Conservation (phyloP, 2,888 invertebrate species). For the Luffia ferchaultella region DNA sequence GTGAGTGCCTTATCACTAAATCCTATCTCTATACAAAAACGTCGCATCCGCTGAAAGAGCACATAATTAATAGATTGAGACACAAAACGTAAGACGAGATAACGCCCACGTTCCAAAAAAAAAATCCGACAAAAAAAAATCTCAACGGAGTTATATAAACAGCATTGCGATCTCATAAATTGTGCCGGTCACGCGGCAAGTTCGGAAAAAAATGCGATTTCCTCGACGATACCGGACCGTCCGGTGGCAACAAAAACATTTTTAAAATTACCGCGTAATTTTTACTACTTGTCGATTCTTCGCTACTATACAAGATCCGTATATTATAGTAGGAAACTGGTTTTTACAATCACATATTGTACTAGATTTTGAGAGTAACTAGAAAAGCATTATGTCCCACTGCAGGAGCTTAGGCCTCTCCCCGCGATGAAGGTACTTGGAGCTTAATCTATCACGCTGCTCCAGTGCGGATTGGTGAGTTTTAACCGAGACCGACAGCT, state of each 20-base stretch:
- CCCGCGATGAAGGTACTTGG: too few relatives aligned
- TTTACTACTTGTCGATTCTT: constrained; percentile 28
- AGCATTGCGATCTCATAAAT: constrained; percentile 61
- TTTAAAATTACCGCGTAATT: constrained; percentile 13
- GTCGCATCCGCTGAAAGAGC: constrained; percentile 48
- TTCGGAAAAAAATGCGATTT: constrained; percentile 51
- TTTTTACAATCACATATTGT: too few relatives aligned
- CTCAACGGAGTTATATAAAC: constrained; percentile 38
- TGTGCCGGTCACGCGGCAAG: constrained; percentile 60
- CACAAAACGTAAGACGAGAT: constrained; percentile 52
- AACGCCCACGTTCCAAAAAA: constrained; percentile 32
- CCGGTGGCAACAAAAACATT: constrained; percentile 35
- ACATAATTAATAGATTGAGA: constrained; percentile 62
- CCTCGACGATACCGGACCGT: constrained; percentile 54
- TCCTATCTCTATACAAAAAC: constrained; percentile 37
- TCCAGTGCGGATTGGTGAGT: too few relatives aligned
- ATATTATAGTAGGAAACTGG: too few relatives aligned
- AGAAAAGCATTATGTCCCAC: too few relatives aligned
- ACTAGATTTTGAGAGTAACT: too few relatives aligned
- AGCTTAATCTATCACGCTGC: too few relatives aligned
- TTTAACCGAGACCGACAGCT: too few relatives aligned
- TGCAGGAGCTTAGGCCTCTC: too few relatives aligned
- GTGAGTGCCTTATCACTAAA: constrained; percentile 31
- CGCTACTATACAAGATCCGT: constrained; percentile 19
- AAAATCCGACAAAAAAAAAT: constrained; percentile 26